A percentile compares a stretch with the other conserved stretches of the same genome.
These are phyloP conservation scores for Neogale vison DNA, from an alignment of 2,113 vertebrate genomes.

Conservation along the genomic window DNA sequence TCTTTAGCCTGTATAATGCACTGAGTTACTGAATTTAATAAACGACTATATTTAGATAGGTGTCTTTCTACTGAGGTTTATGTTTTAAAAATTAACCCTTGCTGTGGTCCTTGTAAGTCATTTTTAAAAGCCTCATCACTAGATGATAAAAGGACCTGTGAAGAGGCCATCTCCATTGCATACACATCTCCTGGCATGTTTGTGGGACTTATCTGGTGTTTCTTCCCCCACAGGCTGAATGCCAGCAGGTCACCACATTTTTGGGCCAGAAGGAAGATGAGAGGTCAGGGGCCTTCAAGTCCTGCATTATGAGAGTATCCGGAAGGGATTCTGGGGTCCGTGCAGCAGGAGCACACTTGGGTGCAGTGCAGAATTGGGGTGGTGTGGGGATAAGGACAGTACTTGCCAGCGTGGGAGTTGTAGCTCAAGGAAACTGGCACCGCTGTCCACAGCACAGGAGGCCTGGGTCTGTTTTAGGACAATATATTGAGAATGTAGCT, in stretches of 20 bases:
- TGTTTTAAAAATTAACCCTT: slow-evolving; percentile 23
- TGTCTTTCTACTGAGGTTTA: neutral
- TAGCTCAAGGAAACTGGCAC: neutral
- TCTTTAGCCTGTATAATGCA: neutral
- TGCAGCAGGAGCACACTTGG: neutral
- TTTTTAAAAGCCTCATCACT: neutral
- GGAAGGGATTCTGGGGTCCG: neutral
- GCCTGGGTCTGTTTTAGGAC: neutral
- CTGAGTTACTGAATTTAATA: slow-evolving; percentile 28
- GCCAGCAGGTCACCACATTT: neutral
- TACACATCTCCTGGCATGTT: neutral
- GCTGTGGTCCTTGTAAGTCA: neutral
- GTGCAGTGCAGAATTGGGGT: fast-evolving
- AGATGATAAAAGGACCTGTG: neutral
- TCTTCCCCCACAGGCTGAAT: neutral
- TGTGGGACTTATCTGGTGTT: neutral
- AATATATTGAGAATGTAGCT: neutral
- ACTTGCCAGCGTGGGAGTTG: neutral
- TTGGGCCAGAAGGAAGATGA: neutral
- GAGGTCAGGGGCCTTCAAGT: neutral
- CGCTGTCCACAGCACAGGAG: neutral
- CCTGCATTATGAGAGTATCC: neutral
- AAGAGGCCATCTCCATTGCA: neutral
- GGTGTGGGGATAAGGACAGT: fast-evolving
- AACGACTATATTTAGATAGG: neutral